Percentiles rank a stretch among this genome's conserved stretches.
phyloP scores from a whole-genome alignment of 1,140 invertebrate genomes.

The Wiebesia pumilae region DNA sequence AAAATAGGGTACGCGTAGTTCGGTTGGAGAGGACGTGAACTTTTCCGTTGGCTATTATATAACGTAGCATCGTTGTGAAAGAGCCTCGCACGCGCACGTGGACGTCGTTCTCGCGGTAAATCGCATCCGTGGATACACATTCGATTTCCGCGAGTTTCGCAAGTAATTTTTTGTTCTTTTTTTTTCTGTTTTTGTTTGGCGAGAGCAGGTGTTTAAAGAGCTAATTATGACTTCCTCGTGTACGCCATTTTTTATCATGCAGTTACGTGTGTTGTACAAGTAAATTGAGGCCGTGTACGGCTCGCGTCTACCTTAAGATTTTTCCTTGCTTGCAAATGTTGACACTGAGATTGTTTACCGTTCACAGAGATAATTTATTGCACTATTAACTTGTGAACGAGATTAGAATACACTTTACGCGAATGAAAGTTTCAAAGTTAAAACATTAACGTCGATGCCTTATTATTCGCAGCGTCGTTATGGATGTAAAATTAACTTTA shows the following conservation, averaged over 20 bases:
- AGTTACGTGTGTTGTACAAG: background rate
- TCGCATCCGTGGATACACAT: background rate
- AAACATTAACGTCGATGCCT: background rate
- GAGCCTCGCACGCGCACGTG: background rate
- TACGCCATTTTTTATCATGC: conserved; percentile 24
- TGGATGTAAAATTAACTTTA: background rate
- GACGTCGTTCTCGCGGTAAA: background rate
- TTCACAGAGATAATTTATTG: background rate
- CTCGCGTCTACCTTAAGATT: background rate
- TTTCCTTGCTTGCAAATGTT: background rate
- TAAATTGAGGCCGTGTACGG: background rate
- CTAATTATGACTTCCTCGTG: conserved; percentile 33
- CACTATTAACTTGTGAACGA: conserved; percentile 2
- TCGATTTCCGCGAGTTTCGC: background rate
- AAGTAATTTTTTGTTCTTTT: background rate
- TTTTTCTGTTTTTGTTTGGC: background rate
- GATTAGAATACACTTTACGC: conserved; percentile 23
- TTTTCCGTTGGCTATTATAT: background rate
- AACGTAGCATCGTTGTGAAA: background rate
- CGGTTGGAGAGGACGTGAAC: background rate
- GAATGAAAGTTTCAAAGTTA: background rate
- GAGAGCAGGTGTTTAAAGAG: conserved; percentile 28
- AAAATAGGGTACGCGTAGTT: background rate
- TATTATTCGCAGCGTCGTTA: background rate
- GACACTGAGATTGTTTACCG: conserved; percentile 4